Evolutionary conservation across 2,888 invertebrate genomes (phyloP).

Genomic region (Eurytoma adleriae): DNA sequence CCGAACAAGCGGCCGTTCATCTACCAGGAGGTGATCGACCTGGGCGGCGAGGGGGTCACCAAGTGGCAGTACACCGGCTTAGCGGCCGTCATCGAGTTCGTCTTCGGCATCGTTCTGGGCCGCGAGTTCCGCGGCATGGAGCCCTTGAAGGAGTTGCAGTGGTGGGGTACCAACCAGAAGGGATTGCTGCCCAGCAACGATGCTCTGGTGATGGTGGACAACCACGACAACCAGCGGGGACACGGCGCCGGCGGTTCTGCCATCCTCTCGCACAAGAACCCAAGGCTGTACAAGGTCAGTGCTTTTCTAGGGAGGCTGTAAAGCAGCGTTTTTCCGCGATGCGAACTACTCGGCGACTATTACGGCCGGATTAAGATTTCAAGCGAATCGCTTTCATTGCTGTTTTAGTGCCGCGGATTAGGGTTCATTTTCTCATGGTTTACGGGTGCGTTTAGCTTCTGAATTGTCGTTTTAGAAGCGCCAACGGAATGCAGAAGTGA

Average conservation of each 20-base stretch:
- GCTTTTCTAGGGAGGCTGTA: too few species aligned
- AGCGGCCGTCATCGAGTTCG: slow-evolving; percentile 87
- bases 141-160: slow-evolving; percentile 64
- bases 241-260: slow-evolving; percentile 72
- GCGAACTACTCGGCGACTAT: too few species aligned
- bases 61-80: slow-evolving; percentile 74
- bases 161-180: slow-evolving; percentile 66
- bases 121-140: slow-evolving; percentile 68
- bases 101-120: slow-evolving; percentile 75
- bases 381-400: too few species aligned
- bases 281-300: slow-evolving; percentile 72
- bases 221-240: slow-evolving; percentile 81
- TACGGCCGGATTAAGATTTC: too few species aligned
- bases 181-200: slow-evolving; percentile 69
- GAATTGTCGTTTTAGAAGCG: too few species aligned
- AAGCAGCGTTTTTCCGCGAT: too few species aligned
- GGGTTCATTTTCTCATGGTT: too few species aligned
- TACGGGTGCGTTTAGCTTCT: too few species aligned
- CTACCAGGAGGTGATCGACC: slow-evolving; percentile 87
- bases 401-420: too few species aligned
- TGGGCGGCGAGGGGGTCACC: slow-evolving; percentile 75
- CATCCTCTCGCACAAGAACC: slow-evolving; percentile 72
- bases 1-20: slow-evolving; percentile 82
- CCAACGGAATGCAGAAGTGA: too few species aligned
- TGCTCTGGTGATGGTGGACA: slow-evolving; percentile 80